A percentile compares a stretch with the other conserved stretches of the same genome.
These are phyloP conservation scores for Saguinus midas DNA, from an alignment of 2,113 vertebrate species.

Conservation along the genomic window DNA sequence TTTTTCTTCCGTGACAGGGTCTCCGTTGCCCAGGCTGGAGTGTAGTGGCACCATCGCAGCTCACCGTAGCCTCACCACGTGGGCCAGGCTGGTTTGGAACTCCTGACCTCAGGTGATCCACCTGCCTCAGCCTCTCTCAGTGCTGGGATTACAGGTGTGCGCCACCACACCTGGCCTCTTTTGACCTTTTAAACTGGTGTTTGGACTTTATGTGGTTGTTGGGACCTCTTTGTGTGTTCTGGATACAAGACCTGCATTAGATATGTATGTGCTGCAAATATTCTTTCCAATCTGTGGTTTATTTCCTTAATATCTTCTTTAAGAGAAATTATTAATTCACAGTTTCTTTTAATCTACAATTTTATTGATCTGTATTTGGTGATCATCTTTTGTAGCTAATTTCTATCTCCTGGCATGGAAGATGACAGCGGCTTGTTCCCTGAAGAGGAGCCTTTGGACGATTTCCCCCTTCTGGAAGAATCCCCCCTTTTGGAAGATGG, in stretches of 20 bases:
- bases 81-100: too few relatives aligned
- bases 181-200: background rate
- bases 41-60: too few relatives aligned
- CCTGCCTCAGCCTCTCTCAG: too few relatives aligned
- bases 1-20: too few relatives aligned
- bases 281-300: background rate
- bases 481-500: background rate
- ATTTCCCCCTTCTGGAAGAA: fast-evolving
- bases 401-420: slow-evolving; percentile 41
- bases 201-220: background rate
- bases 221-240: background rate
- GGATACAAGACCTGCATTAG: background rate
- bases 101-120: too few relatives aligned
- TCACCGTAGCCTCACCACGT: too few relatives aligned
- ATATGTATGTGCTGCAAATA: background rate
- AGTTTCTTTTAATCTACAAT: background rate
- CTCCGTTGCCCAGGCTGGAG: too few relatives aligned
- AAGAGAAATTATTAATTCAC: background rate
- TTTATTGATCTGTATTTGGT: background rate
- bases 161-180: too few relatives aligned
- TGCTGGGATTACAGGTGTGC: too few relatives aligned
- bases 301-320: background rate
- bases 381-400: background rate
- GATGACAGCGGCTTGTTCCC: fast-evolving
- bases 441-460: fast-evolving